These are phyloP conservation scores for Melanotaenia pygmaea DNA, from an alignment of 2,797 vertebrate genomes.

Conservation along the genomic window DNA sequence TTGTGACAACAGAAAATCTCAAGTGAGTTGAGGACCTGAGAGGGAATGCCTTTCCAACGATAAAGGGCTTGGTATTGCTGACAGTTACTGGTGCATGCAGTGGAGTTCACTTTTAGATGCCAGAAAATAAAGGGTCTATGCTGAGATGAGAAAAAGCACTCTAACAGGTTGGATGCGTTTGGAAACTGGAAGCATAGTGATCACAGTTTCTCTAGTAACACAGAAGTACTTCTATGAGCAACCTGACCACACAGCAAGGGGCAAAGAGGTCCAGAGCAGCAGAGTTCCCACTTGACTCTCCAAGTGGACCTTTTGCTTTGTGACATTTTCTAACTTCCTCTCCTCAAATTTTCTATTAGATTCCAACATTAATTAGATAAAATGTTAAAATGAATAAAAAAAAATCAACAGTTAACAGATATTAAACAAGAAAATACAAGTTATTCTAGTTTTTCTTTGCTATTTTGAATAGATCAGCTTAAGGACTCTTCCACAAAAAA, in stretches of 20 bases:
- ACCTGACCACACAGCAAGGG: background rate
- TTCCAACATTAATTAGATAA: background rate
- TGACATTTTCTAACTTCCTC: background rate
- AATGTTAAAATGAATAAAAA: background rate
- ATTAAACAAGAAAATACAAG: background rate
- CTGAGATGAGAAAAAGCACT: conserved; percentile 43
- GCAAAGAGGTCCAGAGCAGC: background rate
- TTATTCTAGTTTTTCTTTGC: conserved; percentile 28
- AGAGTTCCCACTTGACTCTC: background rate
- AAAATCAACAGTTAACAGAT: background rate
- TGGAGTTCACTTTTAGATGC: conserved; percentile 44
- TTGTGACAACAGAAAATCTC: conserved; percentile 35
- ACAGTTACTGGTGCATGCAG: conserved; percentile 45
- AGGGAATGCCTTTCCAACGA: conserved; percentile 45
- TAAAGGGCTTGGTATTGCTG: conserved; percentile 41
- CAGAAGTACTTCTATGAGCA: conserved; percentile 5
- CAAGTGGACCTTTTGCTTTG: background rate
- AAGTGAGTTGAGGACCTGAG: conserved; percentile 47
- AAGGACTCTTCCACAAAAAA: conserved; percentile 4
- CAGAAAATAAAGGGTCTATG: conserved; percentile 35
- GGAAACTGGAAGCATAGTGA: conserved; percentile 26
- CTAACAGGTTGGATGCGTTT: conserved; percentile 34
- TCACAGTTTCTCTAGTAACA: conserved; percentile 27
- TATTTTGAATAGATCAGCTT: conserved; percentile 9
- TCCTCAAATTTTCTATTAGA: background rate